These are phyloP conservation scores for Albula goreensis DNA, from an alignment of 2,113 vertebrate species.

Conservation along the genomic window DNA sequence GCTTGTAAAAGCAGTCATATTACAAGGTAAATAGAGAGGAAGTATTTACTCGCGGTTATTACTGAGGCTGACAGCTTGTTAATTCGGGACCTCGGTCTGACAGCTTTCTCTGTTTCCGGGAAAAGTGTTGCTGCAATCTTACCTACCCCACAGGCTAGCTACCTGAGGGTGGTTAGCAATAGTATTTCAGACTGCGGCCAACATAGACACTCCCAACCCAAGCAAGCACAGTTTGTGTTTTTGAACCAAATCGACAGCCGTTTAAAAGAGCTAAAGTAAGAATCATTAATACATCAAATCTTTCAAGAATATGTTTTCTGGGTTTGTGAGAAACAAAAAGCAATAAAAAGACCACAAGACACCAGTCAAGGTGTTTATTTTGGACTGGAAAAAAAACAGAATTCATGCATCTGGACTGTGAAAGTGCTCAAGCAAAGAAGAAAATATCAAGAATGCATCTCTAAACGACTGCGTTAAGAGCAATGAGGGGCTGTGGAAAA, in stretches of 20 bases:
- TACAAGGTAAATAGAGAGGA: background rate
- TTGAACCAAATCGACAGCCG: too few relatives aligned
- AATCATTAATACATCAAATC: background rate
- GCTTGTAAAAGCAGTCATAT: constrained; percentile 4
- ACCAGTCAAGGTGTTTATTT: background rate
- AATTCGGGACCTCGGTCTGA: background rate
- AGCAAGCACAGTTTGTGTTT: too few relatives aligned
- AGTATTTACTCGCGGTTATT: background rate
- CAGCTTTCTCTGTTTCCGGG: background rate
- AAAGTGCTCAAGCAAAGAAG: background rate
- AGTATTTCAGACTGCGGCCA: background rate
- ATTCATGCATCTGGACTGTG: background rate
- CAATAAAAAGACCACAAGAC: background rate
- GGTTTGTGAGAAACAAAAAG: background rate
- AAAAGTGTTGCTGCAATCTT: background rate
- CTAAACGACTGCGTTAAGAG: background rate
- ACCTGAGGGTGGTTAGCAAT: background rate
- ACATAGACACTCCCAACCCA: background rate
- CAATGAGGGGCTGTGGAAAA: background rate
- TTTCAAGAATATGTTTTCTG: background rate
- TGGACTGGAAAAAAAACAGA: background rate
- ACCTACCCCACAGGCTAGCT: background rate
- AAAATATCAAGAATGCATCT: background rate
- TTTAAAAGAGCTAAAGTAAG: too few relatives aligned
- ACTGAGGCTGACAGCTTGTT: background rate